phyloP scores from a whole-genome alignment of 2,113 vertebrate species.

The Gorsachius goisagi region DNA sequence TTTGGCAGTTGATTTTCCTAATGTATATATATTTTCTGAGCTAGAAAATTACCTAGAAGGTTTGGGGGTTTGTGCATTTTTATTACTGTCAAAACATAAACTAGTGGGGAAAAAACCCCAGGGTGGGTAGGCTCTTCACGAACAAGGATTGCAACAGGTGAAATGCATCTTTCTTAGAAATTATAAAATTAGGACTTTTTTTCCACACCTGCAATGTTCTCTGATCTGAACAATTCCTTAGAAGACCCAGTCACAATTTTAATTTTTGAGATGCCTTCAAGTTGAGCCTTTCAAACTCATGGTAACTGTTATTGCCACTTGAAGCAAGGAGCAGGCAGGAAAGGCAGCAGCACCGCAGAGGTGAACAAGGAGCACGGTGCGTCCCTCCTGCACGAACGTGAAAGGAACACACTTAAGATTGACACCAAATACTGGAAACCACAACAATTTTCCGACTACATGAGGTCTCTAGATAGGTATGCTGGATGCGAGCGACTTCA shows the following conservation, averaged over 20 bases:
- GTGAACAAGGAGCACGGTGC: background rate
- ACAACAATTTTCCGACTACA: background rate
- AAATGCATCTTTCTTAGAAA: background rate
- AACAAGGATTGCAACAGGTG: background rate
- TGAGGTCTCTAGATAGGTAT: background rate
- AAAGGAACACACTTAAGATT: background rate
- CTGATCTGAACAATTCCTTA: background rate
- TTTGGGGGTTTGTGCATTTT: background rate
- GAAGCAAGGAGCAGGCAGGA: background rate
- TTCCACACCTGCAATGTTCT: background rate
- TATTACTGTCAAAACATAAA: background rate
- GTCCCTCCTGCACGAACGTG: accelerated
- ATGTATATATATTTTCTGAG: background rate
- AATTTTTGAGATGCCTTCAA: background rate
- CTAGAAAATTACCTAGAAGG: background rate
- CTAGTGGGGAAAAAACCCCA: background rate
- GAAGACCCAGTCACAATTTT: accelerated
- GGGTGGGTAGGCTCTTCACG: background rate
- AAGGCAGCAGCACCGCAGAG: background rate
- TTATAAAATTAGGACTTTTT: background rate
- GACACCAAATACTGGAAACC: background rate
- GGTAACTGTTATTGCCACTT: background rate
- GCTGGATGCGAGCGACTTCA: background rate
- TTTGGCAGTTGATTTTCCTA: background rate
- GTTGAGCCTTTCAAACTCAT: background rate